These are phyloP conservation scores for Moxostoma hubbsi DNA, from an alignment of 2,797 vertebrate genomes.

Conservation along the genomic window DNA sequence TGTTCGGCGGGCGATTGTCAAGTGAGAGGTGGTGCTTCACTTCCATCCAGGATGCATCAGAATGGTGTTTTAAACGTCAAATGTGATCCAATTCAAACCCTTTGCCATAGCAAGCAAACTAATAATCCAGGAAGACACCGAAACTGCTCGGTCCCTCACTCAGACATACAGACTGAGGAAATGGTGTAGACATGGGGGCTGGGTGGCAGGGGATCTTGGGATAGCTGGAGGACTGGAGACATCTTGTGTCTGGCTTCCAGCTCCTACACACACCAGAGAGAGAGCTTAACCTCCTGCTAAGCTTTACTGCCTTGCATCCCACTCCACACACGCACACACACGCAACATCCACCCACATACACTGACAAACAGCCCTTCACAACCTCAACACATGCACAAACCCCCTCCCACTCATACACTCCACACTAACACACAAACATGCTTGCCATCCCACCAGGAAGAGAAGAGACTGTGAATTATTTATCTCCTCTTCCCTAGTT, in stretches of 20 bases:
- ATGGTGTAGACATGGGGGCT: constrained; percentile 42
- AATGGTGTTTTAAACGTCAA: too few species aligned
- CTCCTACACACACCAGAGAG: constrained; percentile 44
- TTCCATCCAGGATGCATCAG: too few species aligned
- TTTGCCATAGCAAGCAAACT: background rate
- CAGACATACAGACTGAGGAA: constrained; percentile 38
- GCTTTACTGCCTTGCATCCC: constrained; percentile 27
- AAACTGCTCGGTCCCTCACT: constrained; percentile 18
- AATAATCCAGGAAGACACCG: constrained; percentile 4
- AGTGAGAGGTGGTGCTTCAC: too few species aligned
- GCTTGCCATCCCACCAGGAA: constrained; percentile 43
- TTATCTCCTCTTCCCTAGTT: constrained; percentile 43
- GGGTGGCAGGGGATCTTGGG: constrained; percentile 31
- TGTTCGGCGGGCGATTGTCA: too few species aligned
- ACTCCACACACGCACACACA: background rate
- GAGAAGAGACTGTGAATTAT: constrained; percentile 52
- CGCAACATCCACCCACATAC: constrained; percentile 34
- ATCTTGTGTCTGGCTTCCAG: constrained; percentile 49
- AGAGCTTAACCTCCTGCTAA: constrained; percentile 45
- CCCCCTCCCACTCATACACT: constrained; percentile 26
- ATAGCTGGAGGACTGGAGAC: constrained; percentile 52
- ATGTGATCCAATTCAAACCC: too few species aligned
- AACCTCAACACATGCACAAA: constrained; percentile 33
- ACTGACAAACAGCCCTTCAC: constrained; percentile 33
- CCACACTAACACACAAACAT: constrained; percentile 12